Percentiles rank a stretch among this genome's conserved stretches.
Evolutionary conservation across 2,797 vertebrate species (phyloP).

Genomic region (Melopsittacus undulatus): DNA sequence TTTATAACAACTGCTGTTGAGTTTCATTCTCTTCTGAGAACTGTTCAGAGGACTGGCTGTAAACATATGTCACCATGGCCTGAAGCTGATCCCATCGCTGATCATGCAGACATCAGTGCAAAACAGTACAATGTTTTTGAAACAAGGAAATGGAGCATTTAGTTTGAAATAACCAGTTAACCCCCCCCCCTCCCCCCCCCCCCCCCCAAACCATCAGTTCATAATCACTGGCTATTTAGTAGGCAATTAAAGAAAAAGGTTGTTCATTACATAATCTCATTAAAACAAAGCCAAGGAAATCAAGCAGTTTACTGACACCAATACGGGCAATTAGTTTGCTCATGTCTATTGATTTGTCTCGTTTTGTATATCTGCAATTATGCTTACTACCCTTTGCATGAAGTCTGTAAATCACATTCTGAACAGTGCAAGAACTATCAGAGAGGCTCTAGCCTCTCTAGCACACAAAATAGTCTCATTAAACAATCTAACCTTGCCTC

Average conservation of each 20-base stretch:
- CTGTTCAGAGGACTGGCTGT: neutral
- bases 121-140: neutral
- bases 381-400: neutral
- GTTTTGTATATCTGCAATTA: neutral
- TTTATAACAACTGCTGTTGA: neutral
- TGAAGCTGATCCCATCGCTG: neutral
- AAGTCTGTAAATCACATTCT: neutral
- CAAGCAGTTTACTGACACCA: neutral
- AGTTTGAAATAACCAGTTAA: neutral
- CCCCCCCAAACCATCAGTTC: neutral
- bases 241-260: neutral
- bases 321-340: neutral
- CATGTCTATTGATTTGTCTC: neutral
- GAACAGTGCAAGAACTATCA: neutral
- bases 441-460: neutral
- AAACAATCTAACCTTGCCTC: neutral
- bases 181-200: too few species aligned
- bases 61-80: fast-evolving
- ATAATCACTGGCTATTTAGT: neutral
- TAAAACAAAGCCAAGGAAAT: neutral
- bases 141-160: neutral
- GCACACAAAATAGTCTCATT: neutral
- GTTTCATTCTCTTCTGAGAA: neutral
- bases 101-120: neutral
- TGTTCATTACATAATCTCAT: neutral